Percentiles rank a stretch among this genome's conserved stretches.
Conservation (phyloP, 1,140 invertebrate species). For the Lepidostoma basale region DNA sequence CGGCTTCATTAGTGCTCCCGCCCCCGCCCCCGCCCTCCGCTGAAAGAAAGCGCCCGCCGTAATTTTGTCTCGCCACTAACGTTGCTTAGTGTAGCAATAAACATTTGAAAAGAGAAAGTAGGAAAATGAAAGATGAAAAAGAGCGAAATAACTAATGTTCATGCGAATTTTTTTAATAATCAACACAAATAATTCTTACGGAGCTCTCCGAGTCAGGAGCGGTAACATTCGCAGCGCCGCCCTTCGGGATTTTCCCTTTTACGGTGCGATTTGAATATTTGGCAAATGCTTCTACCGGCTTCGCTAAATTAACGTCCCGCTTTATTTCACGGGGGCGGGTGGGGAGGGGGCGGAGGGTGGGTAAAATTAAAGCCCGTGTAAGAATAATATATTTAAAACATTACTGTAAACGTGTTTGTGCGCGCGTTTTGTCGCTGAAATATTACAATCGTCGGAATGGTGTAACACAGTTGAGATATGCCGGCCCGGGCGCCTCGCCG, state of each 20-base stretch:
- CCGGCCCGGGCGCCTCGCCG: neutral
- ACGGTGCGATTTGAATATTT: constrained; percentile 34
- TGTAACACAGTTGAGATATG: constrained; percentile 28
- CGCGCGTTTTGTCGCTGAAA: constrained; percentile 33
- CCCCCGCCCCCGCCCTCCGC: neutral
- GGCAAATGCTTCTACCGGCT: constrained; percentile 18
- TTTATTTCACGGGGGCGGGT: constrained; percentile 5
- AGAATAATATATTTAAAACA: constrained; percentile 33
- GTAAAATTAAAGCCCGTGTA: constrained; percentile 28
- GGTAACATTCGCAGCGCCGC: constrained; percentile 22
- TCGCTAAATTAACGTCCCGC: constrained; percentile 32
- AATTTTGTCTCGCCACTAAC: constrained; percentile 36
- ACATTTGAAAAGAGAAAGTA: constrained; percentile 41
- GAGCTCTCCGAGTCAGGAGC: neutral
- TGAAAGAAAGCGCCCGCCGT: constrained; percentile 4
- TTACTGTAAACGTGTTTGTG: constrained; percentile 36
- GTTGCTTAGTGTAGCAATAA: constrained; percentile 40
- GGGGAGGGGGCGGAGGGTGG: neutral
- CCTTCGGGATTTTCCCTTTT: constrained; percentile 21
- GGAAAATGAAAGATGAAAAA: constrained; percentile 42
- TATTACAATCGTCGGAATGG: constrained; percentile 34
- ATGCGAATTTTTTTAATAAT: constrained; percentile 45
- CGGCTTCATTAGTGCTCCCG: neutral
- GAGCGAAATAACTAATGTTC: constrained; percentile 45
- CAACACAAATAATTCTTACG: constrained; percentile 43